A percentile compares a stretch with the other conserved stretches of the same genome.
Evolutionary conservation across 2,113 vertebrate species (phyloP).

Genomic region (Sisor rabdophorus): DNA sequence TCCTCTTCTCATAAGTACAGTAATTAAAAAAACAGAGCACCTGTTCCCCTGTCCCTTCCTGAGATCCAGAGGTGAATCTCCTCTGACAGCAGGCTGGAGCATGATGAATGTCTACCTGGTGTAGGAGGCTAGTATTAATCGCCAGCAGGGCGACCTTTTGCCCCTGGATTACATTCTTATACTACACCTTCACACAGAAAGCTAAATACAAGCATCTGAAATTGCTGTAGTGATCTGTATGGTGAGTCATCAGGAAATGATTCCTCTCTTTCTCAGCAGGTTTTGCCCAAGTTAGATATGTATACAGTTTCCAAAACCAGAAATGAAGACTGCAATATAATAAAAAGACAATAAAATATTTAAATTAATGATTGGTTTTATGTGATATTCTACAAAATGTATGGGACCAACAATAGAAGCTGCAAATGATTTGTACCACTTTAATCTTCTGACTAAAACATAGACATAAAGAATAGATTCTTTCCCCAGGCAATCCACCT

Average conservation of each 20-base stretch:
- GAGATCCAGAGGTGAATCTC: conserved; percentile 35
- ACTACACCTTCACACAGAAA: not conserved
- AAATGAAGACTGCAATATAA: no score
- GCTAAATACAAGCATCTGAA: not conserved
- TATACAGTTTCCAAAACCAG: not conserved
- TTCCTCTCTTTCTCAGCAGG: not conserved
- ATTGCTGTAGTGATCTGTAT: not conserved
- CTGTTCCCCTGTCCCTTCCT: not conserved
- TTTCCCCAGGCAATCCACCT: no score
- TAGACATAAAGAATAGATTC: no score
- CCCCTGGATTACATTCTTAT: not conserved
- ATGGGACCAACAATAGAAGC: not conserved
- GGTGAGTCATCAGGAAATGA: not conserved
- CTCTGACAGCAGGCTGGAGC: conserved; percentile 26
- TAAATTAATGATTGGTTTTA: not conserved
- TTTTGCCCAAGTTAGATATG: not conserved
- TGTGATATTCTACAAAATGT: not conserved
- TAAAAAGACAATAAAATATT: not conserved
- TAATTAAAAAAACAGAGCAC: conserved; percentile 8
- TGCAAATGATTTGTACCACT: not conserved
- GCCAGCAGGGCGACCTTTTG: conserved; percentile 15
- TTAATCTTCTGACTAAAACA: not conserved
- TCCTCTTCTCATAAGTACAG: conserved; percentile 3
- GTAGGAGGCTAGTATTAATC: conserved; percentile 32
- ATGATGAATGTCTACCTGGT: conserved; percentile 42